Conservation (phyloP, 2,113 vertebrate genomes). For the Eublepharis macularius region DNA sequence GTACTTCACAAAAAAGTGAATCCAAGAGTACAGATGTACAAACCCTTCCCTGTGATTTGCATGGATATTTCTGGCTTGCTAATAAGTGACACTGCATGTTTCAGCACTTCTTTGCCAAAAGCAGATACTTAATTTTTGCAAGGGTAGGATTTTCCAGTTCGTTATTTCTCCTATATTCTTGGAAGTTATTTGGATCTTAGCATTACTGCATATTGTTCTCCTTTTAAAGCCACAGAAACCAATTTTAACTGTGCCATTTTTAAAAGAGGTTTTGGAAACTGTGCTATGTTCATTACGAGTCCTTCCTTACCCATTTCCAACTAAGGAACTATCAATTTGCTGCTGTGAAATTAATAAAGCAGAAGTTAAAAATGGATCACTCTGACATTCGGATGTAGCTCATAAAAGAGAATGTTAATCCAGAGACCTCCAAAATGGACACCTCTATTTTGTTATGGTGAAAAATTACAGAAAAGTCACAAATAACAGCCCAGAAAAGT, state of each 20-base stretch:
- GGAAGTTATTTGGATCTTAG: neutral
- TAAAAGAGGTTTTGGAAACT: neutral
- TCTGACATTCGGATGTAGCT: neutral
- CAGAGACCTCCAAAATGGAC: neutral
- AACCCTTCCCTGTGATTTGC: neutral
- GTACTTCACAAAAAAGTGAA: neutral
- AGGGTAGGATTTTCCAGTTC: neutral
- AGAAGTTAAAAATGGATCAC: neutral
- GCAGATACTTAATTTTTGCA: neutral
- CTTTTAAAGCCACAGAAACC: neutral
- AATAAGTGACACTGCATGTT: neutral
- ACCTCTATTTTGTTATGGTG: neutral
- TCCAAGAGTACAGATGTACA: neutral
- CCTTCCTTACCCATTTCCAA: neutral
- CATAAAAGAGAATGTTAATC: neutral
- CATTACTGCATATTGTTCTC: neutral
- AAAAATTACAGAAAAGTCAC: neutral
- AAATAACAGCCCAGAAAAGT: too few species aligned
- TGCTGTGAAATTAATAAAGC: neutral
- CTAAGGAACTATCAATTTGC: neutral
- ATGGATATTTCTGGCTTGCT: neutral
- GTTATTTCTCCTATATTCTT: neutral
- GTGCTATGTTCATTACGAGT: neutral
- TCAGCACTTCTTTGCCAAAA: neutral
- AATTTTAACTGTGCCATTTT: neutral